A percentile compares a stretch with the other conserved stretches of the same genome.
phyloP scores from a whole-genome alignment of 2,113 vertebrate genomes.

The Cochlearius cochlearius region DNA sequence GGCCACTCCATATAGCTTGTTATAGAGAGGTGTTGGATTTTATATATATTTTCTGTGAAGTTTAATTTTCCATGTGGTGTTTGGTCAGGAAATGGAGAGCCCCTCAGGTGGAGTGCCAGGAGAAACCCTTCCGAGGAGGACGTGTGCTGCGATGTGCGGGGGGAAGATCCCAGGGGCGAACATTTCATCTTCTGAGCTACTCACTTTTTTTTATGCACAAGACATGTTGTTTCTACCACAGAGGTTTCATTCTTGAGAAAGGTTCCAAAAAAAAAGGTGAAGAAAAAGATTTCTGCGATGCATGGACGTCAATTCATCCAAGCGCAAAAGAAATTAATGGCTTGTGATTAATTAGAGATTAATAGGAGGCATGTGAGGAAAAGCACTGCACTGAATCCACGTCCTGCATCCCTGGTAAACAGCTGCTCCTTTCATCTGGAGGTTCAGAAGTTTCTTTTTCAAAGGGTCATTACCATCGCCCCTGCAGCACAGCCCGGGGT shows the following conservation, averaged over 20 bases:
- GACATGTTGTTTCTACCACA: background rate
- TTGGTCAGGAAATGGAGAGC: conserved; percentile 18
- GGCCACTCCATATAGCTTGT: background rate
- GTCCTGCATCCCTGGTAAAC: background rate
- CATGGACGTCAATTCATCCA: background rate
- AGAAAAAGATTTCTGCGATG: background rate
- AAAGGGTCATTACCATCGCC: background rate
- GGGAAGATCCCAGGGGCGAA: background rate
- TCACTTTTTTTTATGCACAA: background rate
- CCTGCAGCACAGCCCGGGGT: background rate
- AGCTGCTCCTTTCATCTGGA: background rate
- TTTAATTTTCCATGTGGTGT: conserved; percentile 50
- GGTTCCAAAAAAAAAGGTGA: background rate
- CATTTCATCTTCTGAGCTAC: background rate
- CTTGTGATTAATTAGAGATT: background rate
- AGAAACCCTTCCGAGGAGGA: conserved; percentile 12
- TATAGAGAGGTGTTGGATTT: conserved; percentile 30
- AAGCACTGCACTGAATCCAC: background rate
- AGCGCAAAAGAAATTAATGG: background rate
- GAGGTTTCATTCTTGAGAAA: background rate
- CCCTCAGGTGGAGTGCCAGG: background rate
- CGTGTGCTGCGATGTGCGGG: background rate
- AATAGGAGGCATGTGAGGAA: background rate
- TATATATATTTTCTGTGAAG: conserved; percentile 51
- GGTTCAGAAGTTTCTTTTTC: background rate